phyloP scores from a whole-genome alignment of 2,888 invertebrate species.

The Rosalia funebris region DNA sequence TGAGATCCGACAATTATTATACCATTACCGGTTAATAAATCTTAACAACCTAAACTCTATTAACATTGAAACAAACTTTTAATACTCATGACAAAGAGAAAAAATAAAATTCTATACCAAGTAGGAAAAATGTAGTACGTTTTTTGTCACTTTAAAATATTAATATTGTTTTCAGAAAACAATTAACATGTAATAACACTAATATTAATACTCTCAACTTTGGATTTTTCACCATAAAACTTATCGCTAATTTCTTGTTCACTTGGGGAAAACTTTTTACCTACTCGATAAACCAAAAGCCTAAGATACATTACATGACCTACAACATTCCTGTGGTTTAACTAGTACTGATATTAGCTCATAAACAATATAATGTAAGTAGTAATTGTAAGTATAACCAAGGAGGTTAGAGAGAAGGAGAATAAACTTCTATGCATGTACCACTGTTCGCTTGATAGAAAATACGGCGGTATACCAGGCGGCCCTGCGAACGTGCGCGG shows the following conservation, averaged over 20 bases:
- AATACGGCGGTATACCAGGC: too few relatives aligned
- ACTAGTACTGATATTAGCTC: background rate
- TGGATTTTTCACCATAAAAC: background rate
- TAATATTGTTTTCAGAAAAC: background rate
- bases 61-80: slow-evolving; percentile 20
- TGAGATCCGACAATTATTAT: background rate
- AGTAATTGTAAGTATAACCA: background rate
- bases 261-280: slow-evolving; percentile 1
- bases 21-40: slow-evolving; percentile 11
- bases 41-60: slow-evolving; percentile 16
- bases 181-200: background rate
- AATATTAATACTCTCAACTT: background rate
- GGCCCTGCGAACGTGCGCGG: too few relatives aligned
- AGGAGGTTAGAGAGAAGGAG: too few relatives aligned
- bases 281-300: background rate
- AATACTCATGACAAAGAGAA: slow-evolving; percentile 13
- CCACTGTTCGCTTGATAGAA: too few relatives aligned
- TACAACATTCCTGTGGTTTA: background rate
- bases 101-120: slow-evolving; percentile 4
- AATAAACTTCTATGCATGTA: too few relatives aligned
- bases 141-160: background rate
- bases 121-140: background rate
- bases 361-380: background rate
- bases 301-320: too few relatives aligned
- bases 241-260: background rate